These are phyloP conservation scores for Steinernema hermaphroditum DNA, from an alignment of 2,888 invertebrate genomes.

Conservation along the genomic window DNA sequence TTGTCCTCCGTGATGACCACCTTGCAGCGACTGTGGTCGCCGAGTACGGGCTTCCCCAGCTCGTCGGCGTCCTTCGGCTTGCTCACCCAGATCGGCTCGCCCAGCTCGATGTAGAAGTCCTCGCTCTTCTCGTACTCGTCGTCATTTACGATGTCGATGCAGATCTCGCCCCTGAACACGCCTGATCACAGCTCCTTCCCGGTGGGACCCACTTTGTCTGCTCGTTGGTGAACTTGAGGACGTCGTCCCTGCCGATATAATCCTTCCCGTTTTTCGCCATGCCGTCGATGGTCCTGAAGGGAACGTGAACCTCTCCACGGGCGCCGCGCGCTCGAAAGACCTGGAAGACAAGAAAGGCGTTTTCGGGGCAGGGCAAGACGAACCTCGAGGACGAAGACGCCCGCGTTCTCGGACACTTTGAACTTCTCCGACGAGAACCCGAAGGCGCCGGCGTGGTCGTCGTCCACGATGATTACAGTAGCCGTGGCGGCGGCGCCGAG, in stretches of 20 bases:
- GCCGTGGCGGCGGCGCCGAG: conserved; percentile 84
- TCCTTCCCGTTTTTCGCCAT: conserved; percentile 79
- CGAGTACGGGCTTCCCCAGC: conserved; percentile 82
- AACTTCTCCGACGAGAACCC: conserved; percentile 79
- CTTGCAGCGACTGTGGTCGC: conserved; percentile 81
- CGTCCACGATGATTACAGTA: conserved; percentile 95
- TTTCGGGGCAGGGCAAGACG: no score
- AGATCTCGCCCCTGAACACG: conserved; percentile 81
- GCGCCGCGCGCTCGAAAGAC: conserved; percentile 76
- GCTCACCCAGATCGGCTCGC: conserved; percentile 76
- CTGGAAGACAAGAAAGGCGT: conserved; percentile 28
- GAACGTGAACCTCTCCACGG: conserved; percentile 83
- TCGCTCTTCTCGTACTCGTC: conserved; percentile 97
- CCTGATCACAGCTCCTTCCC: neutral
- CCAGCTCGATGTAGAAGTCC: conserved; percentile 86
- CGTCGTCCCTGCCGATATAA: conserved; percentile 79
- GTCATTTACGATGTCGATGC: conserved; percentile 86
- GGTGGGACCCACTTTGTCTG: conserved; percentile 86
- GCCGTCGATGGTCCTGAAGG: conserved; percentile 88
- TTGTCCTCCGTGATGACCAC: conserved; percentile 93
- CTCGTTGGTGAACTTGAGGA: conserved; percentile 91
- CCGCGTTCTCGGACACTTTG: conserved; percentile 74
- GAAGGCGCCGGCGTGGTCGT: conserved; percentile 97
- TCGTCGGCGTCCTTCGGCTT: conserved; percentile 69
- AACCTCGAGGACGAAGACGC: conserved; percentile 44